Evolutionary conservation across 2,888 invertebrate genomes (phyloP), one percentile per base, ranked within the genome.

Genomic region (Himalopsyche tibetana): DNA sequence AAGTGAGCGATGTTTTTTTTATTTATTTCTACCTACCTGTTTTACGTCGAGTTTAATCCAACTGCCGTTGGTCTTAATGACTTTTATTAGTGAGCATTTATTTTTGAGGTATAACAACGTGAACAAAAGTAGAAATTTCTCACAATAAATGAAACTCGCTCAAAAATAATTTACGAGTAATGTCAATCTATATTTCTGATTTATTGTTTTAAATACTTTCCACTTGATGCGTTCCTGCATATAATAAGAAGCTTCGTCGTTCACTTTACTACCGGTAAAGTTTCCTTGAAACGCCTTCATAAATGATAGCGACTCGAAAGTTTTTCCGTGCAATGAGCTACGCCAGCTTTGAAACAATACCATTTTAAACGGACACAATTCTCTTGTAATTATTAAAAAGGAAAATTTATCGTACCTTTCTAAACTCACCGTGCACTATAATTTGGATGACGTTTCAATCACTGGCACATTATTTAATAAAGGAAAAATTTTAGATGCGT

Each of bases 271-370:
- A 45, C 9, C 56, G 69, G 42, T 38, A 80, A 85, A 85, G 74
- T 85, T 87, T 82, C 79, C 63, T 69, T 42, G 51, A 56, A 40
- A 69, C 86, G 63, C 69, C 82, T 84, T 38, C 82, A 84, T 87
- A 87, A 86, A 87, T 87, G 87, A 86, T 42, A 86, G 79, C 63
- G 83, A 74, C 81, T 74, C 81, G 56, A 79, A 80, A 81, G 80
- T 87, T 87, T 85, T 84, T 84, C 83, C 74, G 55, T n/a, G 84
- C 82, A 63, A 74, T 45, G 55, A 83, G 83, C 85, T 80, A 83
- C 55, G 69, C 56, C 36, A 81, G 84, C 86, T 86, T 86, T 84
- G 84, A 81, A 84, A 86, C 84, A 86, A 84, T 84, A 69, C 84
- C 83, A 17, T 28, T 45, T 51, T 79, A 80, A 84, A 36, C 9